A percentile compares a stretch with the other conserved stretches of the same genome.
Conservation (phyloP, 2,113 vertebrate species). For the Chunga burmeisteri region DNA sequence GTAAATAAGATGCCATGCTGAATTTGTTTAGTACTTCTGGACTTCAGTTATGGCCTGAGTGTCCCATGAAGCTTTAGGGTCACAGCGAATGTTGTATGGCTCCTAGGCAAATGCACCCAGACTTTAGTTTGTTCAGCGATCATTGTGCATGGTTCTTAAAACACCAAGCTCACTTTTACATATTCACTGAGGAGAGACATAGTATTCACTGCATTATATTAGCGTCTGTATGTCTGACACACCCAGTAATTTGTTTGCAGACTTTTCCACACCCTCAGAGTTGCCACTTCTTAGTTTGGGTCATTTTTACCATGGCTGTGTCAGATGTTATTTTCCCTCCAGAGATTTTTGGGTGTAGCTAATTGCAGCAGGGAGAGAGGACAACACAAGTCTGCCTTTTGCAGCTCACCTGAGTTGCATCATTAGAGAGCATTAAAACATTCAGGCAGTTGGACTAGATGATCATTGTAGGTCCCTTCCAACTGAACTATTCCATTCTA, state of each 20-base stretch:
- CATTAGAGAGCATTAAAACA: neutral
- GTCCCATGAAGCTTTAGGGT: neutral
- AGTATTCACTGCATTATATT: slow-evolving; percentile 29
- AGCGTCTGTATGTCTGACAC: slow-evolving; percentile 44
- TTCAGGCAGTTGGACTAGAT: neutral
- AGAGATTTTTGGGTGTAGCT: slow-evolving; percentile 2
- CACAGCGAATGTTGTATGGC: neutral
- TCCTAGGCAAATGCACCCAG: neutral
- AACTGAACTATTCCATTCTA: neutral
- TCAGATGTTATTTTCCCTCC: slow-evolving; percentile 9
- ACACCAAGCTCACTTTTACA: neutral
- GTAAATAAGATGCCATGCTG: neutral
- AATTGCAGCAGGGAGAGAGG: neutral
- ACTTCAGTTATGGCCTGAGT: neutral
- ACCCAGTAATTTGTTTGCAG: slow-evolving; percentile 53
- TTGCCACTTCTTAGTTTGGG: slow-evolving; percentile 17
- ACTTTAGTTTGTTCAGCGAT: neutral
- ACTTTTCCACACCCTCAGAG: slow-evolving; percentile 43
- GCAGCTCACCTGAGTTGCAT: neutral
- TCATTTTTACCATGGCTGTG: slow-evolving; percentile 13
- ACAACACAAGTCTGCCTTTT: neutral
- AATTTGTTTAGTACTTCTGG: neutral
- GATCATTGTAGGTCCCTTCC: neutral
- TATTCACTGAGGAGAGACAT: neutral
- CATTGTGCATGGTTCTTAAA: neutral